Percentiles rank a stretch among this genome's conserved stretches.
Evolutionary conservation across 2,888 invertebrate species (phyloP).

Genomic region (Nemoura dubitans): DNA sequence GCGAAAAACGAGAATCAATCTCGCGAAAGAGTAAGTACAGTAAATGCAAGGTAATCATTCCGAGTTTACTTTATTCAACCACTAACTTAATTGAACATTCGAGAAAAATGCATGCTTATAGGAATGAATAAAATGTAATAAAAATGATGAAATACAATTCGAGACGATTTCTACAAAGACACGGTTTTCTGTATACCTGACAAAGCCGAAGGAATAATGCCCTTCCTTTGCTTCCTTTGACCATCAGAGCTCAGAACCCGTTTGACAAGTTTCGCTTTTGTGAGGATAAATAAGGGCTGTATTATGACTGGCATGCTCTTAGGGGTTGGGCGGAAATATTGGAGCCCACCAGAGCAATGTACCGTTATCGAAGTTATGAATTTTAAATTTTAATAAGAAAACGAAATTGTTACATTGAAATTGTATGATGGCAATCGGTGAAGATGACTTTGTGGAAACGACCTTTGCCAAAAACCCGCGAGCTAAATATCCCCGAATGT

Average conservation of each 20-base stretch:
- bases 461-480: neutral
- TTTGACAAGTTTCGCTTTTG: neutral
- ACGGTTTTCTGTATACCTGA: neutral
- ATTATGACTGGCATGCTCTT: neutral
- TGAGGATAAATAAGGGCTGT: neutral
- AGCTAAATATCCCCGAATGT: neutral
- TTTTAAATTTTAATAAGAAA: neutral
- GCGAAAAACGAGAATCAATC: slow-evolving; percentile 8
- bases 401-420: neutral
- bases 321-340: neutral
- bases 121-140: neutral
- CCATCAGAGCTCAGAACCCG: neutral
- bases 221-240: neutral
- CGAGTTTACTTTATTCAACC: neutral
- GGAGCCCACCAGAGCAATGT: neutral
- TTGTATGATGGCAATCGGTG: neutral
- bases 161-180: neutral
- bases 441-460: neutral
- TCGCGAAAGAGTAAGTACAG: slow-evolving; percentile 17
- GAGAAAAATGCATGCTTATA: neutral
- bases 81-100: neutral
- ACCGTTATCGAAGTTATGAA: neutral
- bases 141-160: neutral
- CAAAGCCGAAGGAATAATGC: neutral
- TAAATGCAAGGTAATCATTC: neutral